phyloP scores from a whole-genome alignment of 2,113 vertebrate genomes.

The Daboia siamensis region DNA sequence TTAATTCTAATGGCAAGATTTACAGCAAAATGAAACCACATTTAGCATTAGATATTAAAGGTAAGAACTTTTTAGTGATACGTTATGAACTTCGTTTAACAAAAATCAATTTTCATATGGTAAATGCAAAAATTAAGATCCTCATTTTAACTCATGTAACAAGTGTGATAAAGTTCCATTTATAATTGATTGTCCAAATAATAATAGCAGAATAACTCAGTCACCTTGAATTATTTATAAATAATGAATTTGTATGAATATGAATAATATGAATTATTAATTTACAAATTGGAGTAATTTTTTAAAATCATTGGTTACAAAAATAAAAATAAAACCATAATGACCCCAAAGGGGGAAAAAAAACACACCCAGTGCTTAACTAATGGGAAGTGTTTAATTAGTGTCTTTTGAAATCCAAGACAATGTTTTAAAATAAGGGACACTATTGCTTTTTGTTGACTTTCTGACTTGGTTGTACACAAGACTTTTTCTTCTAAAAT shows the following conservation, averaged over 20 bases:
- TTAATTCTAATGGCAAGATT: constrained; percentile 83
- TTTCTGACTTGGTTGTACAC: not conserved
- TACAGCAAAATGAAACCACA: constrained; percentile 81
- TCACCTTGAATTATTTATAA: not conserved
- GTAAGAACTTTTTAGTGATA: constrained; percentile 71
- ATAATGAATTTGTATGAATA: not conserved
- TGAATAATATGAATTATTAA: not conserved
- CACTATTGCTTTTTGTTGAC: not conserved
- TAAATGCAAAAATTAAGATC: not conserved
- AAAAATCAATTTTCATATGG: not conserved
- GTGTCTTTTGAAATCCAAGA: not conserved
- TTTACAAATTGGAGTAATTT: not conserved
- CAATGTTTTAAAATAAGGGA: not conserved
- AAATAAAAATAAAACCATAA: not conserved
- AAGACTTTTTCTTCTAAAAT: not conserved
- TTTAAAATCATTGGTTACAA: not conserved
- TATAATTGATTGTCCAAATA: not conserved
- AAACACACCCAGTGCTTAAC: not conserved
- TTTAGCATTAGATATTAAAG: constrained; percentile 94
- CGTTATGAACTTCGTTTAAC: not conserved
- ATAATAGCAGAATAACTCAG: not conserved
- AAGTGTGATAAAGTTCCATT: not conserved
- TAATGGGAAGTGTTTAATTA: not conserved
- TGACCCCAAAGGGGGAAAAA: not conserved
- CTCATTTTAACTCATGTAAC: not conserved